These are phyloP conservation scores for Erythrocebus patas DNA, from an alignment of 2,113 vertebrate species.

Conservation along the genomic window DNA sequence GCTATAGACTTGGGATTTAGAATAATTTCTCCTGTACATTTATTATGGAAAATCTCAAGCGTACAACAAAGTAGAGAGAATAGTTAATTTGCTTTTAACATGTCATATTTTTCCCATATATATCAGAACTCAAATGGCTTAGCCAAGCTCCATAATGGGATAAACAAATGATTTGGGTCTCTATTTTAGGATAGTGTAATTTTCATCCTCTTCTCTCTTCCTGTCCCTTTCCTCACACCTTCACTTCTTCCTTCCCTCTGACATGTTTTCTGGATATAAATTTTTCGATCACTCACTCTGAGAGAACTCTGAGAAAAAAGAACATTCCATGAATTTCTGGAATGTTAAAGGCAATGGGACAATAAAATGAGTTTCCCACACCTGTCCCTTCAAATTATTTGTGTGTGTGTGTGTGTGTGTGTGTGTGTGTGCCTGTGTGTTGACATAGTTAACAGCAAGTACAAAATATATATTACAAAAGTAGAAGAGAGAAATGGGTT, in stretches of 20 bases:
- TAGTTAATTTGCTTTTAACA: not conserved
- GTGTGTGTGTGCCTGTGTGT: not conserved
- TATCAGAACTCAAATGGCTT: not conserved
- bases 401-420: not conserved
- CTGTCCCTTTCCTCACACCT: not conserved
- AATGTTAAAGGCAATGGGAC: not conserved
- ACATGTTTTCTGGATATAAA: not conserved
- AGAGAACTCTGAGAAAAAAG: not conserved
- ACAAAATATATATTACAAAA: not conserved
- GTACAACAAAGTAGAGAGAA: not conserved
- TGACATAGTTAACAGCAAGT: not conserved
- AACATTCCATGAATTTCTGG: not conserved
- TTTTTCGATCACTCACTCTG: not conserved
- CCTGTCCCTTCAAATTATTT: not conserved
- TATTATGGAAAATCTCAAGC: not conserved
- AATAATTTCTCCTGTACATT: not conserved
- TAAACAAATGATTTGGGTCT: not conserved
- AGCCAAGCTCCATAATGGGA: not conserved
- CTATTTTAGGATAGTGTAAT: not conserved
- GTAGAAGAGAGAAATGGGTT: not conserved
- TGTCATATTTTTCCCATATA: not conserved
- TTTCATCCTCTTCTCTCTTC: not conserved
- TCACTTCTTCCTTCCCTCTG: not conserved
- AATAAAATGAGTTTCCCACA: not conserved
- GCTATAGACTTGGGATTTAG: not conserved